phyloP scores from a whole-genome alignment of 1,140 invertebrate species.

The Reticulitermes speratus region DNA sequence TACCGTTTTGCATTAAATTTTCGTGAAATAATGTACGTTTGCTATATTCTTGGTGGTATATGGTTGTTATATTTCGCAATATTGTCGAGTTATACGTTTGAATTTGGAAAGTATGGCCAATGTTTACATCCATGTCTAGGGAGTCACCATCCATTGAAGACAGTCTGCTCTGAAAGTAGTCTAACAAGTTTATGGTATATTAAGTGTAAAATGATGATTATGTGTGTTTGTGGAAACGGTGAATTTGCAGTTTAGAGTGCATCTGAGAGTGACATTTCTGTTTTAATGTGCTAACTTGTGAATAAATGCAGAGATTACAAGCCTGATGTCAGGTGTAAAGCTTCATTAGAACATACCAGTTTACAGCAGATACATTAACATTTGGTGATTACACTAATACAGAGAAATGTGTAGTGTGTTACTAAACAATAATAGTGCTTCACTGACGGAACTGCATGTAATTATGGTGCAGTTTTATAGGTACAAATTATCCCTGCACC shows the following conservation, averaged over 20 bases:
- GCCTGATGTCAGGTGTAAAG: background rate
- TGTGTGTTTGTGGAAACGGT: background rate
- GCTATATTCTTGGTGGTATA: background rate
- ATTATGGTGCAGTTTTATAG: background rate
- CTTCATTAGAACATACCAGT: background rate
- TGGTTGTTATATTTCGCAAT: background rate
- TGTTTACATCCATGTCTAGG: constrained; percentile 49
- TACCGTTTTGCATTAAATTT: constrained; percentile 23
- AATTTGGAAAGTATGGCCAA: constrained; percentile 39
- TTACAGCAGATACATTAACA: background rate
- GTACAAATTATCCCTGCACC: background rate
- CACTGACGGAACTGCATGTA: background rate
- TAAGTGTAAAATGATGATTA: constrained; percentile 6
- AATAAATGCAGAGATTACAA: background rate
- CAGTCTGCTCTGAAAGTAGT: constrained; percentile 32
- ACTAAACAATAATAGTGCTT: background rate
- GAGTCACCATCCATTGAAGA: constrained; percentile 42
- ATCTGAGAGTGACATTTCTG: background rate
- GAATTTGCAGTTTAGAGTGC: background rate
- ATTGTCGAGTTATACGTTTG: constrained; percentile 33
- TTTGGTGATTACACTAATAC: background rate
- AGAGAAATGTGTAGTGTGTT: background rate
- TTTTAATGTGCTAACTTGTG: background rate
- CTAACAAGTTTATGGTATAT: constrained; percentile 18
- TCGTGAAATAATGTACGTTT: constrained; percentile 1